Evolutionary conservation across 2,888 invertebrate species (phyloP).

Genomic region (Luffia ferchaultella): DNA sequence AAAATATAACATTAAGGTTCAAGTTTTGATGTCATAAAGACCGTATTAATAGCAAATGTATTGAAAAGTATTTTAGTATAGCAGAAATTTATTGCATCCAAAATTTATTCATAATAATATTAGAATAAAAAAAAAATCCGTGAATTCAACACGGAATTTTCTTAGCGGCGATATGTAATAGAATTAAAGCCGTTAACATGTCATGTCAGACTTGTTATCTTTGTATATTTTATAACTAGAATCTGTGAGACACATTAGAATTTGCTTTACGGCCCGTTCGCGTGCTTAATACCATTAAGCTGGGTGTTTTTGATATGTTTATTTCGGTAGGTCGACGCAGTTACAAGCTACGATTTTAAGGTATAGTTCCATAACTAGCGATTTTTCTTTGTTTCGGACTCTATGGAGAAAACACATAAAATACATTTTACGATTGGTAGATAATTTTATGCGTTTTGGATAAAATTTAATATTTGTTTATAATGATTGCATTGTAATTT

Average conservation of each 20-base stretch:
- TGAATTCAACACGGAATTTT: neutral
- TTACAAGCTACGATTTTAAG: conserved; percentile 14
- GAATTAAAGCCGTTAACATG: neutral
- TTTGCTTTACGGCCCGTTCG: conserved; percentile 38
- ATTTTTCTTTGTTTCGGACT: neutral
- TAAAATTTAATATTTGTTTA: too few relatives aligned
- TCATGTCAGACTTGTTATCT: neutral
- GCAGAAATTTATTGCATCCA: too few relatives aligned
- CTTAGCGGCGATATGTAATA: neutral
- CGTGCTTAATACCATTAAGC: conserved; percentile 25
- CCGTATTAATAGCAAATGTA: too few relatives aligned
- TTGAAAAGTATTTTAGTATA: too few relatives aligned
- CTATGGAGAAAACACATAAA: too few relatives aligned
- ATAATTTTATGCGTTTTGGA: too few relatives aligned
- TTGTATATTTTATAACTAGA: neutral
- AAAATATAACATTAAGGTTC: too few relatives aligned
- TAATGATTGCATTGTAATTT: too few relatives aligned
- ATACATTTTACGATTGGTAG: too few relatives aligned
- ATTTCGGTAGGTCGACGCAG: neutral
- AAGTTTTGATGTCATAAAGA: too few relatives aligned
- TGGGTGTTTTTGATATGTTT: neutral
- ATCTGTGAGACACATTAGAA: conserved; percentile 25
- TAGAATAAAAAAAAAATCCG: too few relatives aligned
- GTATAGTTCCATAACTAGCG: conserved; percentile 9
- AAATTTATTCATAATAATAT: too few relatives aligned